Evolutionary conservation across 2,113 vertebrate genomes (phyloP).

Genomic region (Campylorhamphus procurvoides): DNA sequence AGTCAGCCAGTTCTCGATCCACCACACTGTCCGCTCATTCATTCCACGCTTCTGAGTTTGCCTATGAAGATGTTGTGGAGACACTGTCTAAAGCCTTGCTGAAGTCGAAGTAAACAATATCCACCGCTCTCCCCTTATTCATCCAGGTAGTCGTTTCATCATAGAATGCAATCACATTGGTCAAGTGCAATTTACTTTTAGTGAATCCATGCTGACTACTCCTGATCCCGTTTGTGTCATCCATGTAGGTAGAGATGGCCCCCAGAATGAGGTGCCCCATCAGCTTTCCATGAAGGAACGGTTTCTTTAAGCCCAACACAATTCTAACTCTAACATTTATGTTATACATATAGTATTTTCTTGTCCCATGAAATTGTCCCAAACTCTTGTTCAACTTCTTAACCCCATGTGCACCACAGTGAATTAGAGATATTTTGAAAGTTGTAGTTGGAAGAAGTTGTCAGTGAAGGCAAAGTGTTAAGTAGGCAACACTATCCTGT

Average conservation of each 20-base stretch:
- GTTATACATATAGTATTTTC: neutral
- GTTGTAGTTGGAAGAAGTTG: neutral
- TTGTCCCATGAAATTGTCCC: neutral
- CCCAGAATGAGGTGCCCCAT: neutral
- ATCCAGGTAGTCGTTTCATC: neutral
- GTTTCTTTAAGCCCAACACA: neutral
- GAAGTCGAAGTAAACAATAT: neutral
- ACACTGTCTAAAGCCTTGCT: neutral
- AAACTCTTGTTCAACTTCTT: neutral
- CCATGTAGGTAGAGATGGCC: neutral
- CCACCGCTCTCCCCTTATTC: neutral
- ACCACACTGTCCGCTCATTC: neutral
- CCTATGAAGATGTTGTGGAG: neutral
- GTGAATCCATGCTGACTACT: neutral
- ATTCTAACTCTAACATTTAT: neutral
- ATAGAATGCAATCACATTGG: neutral
- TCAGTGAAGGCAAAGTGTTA: neutral
- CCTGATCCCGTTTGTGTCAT: neutral
- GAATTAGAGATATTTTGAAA: neutral
- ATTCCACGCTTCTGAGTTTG: fast-evolving
- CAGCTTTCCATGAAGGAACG: neutral
- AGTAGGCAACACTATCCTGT: neutral
- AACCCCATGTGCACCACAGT: neutral
- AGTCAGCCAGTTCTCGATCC: neutral
- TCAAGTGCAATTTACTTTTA: neutral